phyloP scores from a whole-genome alignment of 1,140 invertebrate genomes.

The Drosophila punjabiensis region DNA sequence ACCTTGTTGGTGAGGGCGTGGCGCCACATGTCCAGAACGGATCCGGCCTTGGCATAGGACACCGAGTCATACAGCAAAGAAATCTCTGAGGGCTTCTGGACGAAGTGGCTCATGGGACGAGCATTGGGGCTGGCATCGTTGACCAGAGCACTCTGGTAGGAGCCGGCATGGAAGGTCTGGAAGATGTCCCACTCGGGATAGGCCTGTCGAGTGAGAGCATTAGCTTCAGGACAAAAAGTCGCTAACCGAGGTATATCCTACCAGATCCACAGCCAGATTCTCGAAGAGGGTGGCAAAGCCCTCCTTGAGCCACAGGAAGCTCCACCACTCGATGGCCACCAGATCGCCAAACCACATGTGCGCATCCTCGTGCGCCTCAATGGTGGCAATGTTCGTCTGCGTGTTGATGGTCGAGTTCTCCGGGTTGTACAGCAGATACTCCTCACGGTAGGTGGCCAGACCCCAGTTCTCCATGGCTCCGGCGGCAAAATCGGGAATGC shows the following conservation, averaged over 20 bases:
- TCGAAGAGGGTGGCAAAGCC: constrained; percentile 86
- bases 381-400: constrained; percentile 86
- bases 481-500: constrained; percentile 79
- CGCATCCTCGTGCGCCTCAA: constrained; percentile 88
- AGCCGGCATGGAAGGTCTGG: constrained; percentile 91
- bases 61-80: constrained; percentile 92
- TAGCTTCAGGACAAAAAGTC: neutral
- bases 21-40: constrained; percentile 96
- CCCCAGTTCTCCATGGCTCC: constrained; percentile 85
- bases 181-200: constrained; percentile 91
- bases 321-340: constrained; percentile 88
- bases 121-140: constrained; percentile 88
- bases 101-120: constrained; percentile 91
- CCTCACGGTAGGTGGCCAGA: constrained; percentile 79
- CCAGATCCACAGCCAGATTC: constrained; percentile 69
- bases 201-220: constrained; percentile 80
- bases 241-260: neutral
- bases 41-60: constrained; percentile 89
- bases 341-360: constrained; percentile 90
- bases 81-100: constrained; percentile 90
- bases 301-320: constrained; percentile 87
- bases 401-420: constrained; percentile 73
- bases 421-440: constrained; percentile 72
- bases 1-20: constrained; percentile 94
- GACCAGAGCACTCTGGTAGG: constrained; percentile 88